Conservation (phyloP, 2,797 vertebrate species). For the Phalanger gymnotis region DNA sequence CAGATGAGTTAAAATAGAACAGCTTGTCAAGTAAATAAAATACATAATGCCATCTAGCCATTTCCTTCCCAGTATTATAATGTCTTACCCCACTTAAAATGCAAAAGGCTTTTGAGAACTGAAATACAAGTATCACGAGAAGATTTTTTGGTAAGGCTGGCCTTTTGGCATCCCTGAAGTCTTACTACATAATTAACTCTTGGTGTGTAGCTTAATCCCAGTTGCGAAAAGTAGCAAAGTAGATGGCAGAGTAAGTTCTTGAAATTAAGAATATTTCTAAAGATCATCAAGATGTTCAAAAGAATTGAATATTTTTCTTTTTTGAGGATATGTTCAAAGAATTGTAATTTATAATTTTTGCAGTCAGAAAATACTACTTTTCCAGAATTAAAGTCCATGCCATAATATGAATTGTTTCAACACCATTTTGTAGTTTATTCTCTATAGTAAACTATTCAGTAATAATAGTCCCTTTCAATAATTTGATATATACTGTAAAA, state of each 20-base stretch:
- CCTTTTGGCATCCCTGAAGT: slow-evolving; percentile 23
- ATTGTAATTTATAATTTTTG: not conserved
- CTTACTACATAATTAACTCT: not conserved
- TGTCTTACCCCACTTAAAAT: slow-evolving; percentile 1
- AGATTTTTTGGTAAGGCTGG: slow-evolving; percentile 16
- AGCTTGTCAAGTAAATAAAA: slow-evolving; percentile 7
- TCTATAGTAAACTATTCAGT: not conserved
- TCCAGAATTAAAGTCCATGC: not conserved
- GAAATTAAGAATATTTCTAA: slow-evolving; percentile 10
- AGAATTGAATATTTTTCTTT: not conserved
- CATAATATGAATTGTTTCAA: not conserved
- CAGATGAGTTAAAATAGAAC: slow-evolving; percentile 58
- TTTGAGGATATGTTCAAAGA: not conserved
- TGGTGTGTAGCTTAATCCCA: not conserved
- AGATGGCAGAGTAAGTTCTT: not conserved
- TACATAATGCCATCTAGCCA: slow-evolving; percentile 1
- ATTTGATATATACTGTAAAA: slow-evolving; percentile 33
- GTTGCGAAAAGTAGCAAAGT: not conserved
- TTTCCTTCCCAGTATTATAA: slow-evolving; percentile 44
- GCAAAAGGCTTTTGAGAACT: slow-evolving; percentile 10
- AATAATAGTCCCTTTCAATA: slow-evolving; percentile 27
- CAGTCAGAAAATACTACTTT: not conserved
- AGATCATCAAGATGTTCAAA: not conserved
- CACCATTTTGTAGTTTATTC: not conserved
- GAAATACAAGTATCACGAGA: not conserved